Conservation (phyloP, 2,113 vertebrate species). For the Thunnus maccoyii region DNA sequence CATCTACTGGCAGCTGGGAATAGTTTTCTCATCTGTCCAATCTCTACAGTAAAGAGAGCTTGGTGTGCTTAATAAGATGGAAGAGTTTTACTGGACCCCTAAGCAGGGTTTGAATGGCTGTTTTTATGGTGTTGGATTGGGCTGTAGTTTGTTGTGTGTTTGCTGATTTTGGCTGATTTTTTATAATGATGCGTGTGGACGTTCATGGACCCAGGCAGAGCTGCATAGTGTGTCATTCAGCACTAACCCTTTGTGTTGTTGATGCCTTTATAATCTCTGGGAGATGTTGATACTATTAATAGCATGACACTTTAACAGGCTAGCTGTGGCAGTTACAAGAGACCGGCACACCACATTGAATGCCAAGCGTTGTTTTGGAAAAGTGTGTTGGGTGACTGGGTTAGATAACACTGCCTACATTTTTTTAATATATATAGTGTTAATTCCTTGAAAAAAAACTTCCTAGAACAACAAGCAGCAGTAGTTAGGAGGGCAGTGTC, state of each 20-base stretch:
- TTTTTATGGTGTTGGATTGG: conserved; percentile 26
- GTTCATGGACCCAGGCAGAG: conserved; percentile 7
- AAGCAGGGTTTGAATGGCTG: conserved; percentile 9
- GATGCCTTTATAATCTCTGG: conserved; percentile 15
- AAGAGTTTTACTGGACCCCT: background rate
- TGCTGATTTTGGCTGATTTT: background rate
- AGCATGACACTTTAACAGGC: conserved; percentile 40
- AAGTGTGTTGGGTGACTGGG: background rate
- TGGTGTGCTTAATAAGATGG: conserved; percentile 29
- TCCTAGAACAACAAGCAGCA: too few relatives aligned
- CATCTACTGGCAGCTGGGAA: conserved; percentile 38
- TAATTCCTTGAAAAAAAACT: background rate
- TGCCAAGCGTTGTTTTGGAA: background rate
- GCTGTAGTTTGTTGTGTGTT: background rate
- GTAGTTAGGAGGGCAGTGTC: too few relatives aligned
- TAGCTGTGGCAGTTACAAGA: conserved; percentile 5
- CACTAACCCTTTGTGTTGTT: conserved; percentile 31
- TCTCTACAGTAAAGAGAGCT: conserved; percentile 24
- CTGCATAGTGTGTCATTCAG: background rate
- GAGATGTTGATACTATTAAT: conserved; percentile 28
- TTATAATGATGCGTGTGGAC: background rate
- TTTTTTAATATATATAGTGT: background rate
- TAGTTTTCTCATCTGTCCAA: background rate
- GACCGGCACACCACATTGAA: conserved; percentile 2
- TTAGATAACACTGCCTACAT: background rate